phyloP scores from a whole-genome alignment of 2,113 vertebrate genomes.

The Melanotaenia duboulayi region DNA sequence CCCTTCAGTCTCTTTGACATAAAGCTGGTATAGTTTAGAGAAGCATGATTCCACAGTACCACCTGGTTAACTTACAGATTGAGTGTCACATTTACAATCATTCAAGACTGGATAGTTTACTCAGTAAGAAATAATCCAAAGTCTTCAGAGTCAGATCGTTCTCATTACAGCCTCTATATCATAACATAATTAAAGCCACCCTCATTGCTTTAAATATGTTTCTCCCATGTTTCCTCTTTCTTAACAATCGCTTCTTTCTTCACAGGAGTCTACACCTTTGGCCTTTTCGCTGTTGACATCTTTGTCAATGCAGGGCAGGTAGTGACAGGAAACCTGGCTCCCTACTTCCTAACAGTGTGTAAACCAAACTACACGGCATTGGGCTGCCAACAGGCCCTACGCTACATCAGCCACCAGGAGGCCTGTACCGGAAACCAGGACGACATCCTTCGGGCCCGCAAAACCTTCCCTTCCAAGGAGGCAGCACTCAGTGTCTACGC shows the following conservation, averaged over 20 bases:
- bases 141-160: too few species aligned
- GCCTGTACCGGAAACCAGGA: slow-evolving; percentile 95
- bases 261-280: slow-evolving; percentile 96
- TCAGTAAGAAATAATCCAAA: too few species aligned
- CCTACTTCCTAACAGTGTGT: slow-evolving; percentile 96
- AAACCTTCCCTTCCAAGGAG: slow-evolving; percentile 99
- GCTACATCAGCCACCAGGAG: slow-evolving; percentile 95
- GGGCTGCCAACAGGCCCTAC: slow-evolving; percentile 93
- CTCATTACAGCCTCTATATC: too few species aligned
- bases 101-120: too few species aligned
- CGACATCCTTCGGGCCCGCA: slow-evolving; percentile 91
- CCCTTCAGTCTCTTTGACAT: slow-evolving; percentile 26
- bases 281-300: slow-evolving; percentile 98
- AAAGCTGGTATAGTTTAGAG: slow-evolving; percentile 28
- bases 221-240: too few species aligned
- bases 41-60: neutral
- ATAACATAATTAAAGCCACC: too few species aligned
- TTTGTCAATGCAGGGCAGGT: slow-evolving; percentile 99
- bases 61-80: neutral
- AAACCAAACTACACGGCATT: slow-evolving; percentile 98
- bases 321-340: slow-evolving; percentile 96
- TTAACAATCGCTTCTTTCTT: slow-evolving; percentile 29
- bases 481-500: slow-evolving; percentile 95
- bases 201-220: too few species aligned
- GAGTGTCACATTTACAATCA: neutral